Evolutionary conservation across 2,113 vertebrate species (phyloP).

Genomic region (Mustelus asterias): DNA sequence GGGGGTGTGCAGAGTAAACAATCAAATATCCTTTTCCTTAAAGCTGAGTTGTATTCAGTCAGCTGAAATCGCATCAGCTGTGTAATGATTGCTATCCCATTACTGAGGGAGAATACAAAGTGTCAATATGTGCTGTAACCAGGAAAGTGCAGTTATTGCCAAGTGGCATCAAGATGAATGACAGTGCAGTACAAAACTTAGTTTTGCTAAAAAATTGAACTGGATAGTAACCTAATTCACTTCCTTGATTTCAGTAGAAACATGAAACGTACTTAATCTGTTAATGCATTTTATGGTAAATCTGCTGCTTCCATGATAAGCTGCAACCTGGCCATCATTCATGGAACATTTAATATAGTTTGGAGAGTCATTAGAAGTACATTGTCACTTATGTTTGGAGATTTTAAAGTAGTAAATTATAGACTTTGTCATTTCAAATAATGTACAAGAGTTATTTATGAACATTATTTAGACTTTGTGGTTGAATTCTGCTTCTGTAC

Average conservation of each 20-base stretch:
- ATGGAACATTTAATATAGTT: background rate
- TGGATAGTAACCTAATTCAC: constrained; percentile 58
- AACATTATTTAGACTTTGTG: background rate
- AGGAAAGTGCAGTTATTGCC: constrained; percentile 55
- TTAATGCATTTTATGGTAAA: constrained; percentile 44
- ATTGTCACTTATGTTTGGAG: background rate
- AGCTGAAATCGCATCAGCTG: constrained; percentile 62
- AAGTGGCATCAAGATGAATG: constrained; percentile 64
- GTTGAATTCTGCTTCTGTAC: background rate
- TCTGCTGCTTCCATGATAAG: background rate
- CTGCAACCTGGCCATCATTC: background rate
- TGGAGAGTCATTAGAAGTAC: background rate
- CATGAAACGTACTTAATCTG: constrained; percentile 63
- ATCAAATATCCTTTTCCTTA: constrained; percentile 48
- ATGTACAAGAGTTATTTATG: background rate
- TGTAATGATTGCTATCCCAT: constrained; percentile 59
- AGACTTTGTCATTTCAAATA: background rate
- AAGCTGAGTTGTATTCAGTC: constrained; percentile 55
- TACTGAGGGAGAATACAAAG: constrained; percentile 58
- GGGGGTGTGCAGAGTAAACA: background rate
- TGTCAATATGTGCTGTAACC: constrained; percentile 64
- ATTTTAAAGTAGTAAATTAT: background rate
- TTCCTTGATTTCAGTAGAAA: constrained; percentile 50
- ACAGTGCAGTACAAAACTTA: constrained; percentile 52
- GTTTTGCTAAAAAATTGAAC: constrained; percentile 59